These are phyloP conservation scores for Nephrotoma appendiculata DNA, from an alignment of 2,888 invertebrate genomes.

Conservation along the genomic window DNA sequence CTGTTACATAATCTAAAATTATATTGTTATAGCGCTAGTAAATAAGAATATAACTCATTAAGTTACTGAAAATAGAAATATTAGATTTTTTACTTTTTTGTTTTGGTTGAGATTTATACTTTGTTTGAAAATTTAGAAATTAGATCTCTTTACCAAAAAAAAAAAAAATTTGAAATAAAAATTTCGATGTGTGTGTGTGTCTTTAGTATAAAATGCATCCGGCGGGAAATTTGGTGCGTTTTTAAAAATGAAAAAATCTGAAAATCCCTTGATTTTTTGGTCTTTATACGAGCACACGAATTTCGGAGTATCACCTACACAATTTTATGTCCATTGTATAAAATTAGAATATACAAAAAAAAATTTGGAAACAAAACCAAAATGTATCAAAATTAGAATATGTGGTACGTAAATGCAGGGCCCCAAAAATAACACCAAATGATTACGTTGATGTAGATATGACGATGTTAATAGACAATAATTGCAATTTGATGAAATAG, in stretches of 20 bases:
- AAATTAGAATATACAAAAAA: background rate
- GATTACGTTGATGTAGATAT: background rate
- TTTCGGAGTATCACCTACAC: background rate
- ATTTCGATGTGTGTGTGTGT: background rate
- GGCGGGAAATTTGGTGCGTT: background rate
- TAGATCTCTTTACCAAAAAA: background rate
- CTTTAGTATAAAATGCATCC: background rate
- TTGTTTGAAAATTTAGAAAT: background rate
- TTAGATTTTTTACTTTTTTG: background rate
- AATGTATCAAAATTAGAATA: background rate
- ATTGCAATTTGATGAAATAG: background rate
- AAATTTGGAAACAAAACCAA: background rate
- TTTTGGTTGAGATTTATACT: background rate
- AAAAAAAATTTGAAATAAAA: background rate
- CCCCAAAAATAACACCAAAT: background rate
- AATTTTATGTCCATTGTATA: background rate
- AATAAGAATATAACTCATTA: background rate
- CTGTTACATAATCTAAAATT: background rate
- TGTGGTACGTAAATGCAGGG: background rate
- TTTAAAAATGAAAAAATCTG: background rate
- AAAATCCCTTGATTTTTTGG: background rate
- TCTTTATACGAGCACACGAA: background rate
- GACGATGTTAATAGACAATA: background rate
- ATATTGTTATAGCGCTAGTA: background rate
- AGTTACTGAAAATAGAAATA: background rate